Evolutionary conservation across 2,888 invertebrate genomes (phyloP), one percentile per base, ranked within the genome.

Genomic region (Lepidocyrtoides sp.): DNA sequence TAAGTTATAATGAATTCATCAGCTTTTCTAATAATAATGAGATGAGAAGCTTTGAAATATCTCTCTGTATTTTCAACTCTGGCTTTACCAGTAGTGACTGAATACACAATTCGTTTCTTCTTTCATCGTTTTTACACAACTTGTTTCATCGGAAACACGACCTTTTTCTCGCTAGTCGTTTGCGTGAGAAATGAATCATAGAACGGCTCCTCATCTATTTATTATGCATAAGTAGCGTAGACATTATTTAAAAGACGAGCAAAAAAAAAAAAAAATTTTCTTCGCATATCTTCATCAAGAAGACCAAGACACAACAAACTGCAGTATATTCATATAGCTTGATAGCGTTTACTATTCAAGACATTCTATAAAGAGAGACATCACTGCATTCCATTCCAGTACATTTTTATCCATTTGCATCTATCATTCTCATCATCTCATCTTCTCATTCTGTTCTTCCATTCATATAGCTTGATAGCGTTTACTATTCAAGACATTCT

Each of bases 391-490:
- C 51, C 60, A 63, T 63, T 63, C 60, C 60, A 63, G 29, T 26
- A 63, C 60, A 63, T 63, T 63, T 63, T 63, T 63, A 23, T 63
- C 29, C 29, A 23, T 63, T 29, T 29, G 60, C 60, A 63, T 63
- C 60, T 63, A 29, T 63, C 60, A 63, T 63, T 17, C 23, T 29
- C 60, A 51, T 51, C 51, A n/a, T 51, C 51, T 36, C n/a, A 1
- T 4, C 44, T 14, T 51, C 51, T 51, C n/a, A n/a, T n/a, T n/a
- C n/a, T n/a, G n/a, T n/a, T n/a, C n/a, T n/a, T n/a, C n/a, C n/a
- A 51, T 36, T 14, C n/a, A 51, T n/a, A n/a, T n/a, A 51, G 51
- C n/a, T n/a, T 51, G 51, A 51, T 51, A 51, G n/a, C n/a, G 51
- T n/a, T 51, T 14, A 51, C 14, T 36, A 51, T 51, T n/a, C 51